Conservation (phyloP, 2,113 vertebrate genomes). For the Alexandromys fortis region DNA sequence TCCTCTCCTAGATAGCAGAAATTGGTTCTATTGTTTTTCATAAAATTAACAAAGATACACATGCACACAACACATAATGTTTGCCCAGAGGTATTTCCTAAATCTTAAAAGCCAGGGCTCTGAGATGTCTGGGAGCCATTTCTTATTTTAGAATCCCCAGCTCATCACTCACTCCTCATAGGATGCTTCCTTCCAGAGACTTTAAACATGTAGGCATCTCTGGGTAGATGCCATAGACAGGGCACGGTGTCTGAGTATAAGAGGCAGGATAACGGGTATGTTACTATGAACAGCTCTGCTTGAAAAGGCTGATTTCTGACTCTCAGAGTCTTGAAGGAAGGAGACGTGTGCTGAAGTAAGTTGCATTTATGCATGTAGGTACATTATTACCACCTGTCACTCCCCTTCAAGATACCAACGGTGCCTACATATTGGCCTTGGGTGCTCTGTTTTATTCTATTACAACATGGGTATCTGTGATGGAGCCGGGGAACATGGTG, state of each 20-base stretch:
- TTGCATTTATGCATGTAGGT: slow-evolving; percentile 12
- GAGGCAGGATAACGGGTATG: slow-evolving; percentile 36
- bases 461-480: slow-evolving; percentile 33
- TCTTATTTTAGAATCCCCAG: neutral
- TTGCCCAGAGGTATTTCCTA: slow-evolving; percentile 50
- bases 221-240: neutral
- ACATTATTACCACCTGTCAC: slow-evolving; percentile 35
- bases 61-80: neutral
- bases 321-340: slow-evolving; percentile 23
- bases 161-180: slow-evolving; percentile 40
- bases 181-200: slow-evolving; percentile 44
- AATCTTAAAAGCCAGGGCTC: slow-evolving; percentile 46
- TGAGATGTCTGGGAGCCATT: slow-evolving; percentile 39
- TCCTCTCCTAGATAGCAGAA: neutral
- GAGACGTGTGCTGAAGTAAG: neutral
- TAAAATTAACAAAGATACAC: neutral
- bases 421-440: neutral
- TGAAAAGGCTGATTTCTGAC: slow-evolving; percentile 63
- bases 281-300: slow-evolving; percentile 30
- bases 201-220: slow-evolving; percentile 51
- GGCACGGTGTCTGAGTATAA: neutral
- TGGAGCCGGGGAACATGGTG: neutral
- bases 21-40: neutral
- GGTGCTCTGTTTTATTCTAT: slow-evolving; percentile 1
- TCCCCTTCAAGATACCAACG: slow-evolving; percentile 13